Conservation (phyloP, 1,140 invertebrate species). For the Calephelis nemesis region DNA sequence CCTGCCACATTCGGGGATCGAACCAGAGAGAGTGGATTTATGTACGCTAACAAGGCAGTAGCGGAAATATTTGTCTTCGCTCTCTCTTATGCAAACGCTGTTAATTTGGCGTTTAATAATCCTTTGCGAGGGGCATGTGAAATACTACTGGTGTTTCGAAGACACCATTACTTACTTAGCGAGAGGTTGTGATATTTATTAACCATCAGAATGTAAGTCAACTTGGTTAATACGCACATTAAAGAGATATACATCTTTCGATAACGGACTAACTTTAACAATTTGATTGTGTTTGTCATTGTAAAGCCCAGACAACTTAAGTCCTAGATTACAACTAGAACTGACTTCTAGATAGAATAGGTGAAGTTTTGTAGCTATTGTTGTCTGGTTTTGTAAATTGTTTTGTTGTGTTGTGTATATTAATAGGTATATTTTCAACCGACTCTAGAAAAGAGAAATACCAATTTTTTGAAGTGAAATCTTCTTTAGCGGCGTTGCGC, state of each 20-base stretch:
- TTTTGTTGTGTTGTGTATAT: too few species aligned
- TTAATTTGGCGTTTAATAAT: constrained; percentile 36
- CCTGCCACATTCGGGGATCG: too few species aligned
- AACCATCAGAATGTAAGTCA: constrained; percentile 48
- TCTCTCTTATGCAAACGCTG: constrained; percentile 27
- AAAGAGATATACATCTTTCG: constrained; percentile 51
- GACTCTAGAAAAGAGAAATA: too few species aligned
- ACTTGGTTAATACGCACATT: constrained; percentile 51
- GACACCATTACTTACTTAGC: constrained; percentile 54
- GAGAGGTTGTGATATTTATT: constrained; percentile 60
- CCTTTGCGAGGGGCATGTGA: constrained; percentile 46
- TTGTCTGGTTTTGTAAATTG: too few species aligned
- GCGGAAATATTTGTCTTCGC: constrained; percentile 6
- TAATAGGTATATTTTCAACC: too few species aligned
- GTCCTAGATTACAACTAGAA: background rate
- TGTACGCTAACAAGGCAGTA: too few species aligned
- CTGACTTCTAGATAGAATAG: too few species aligned
- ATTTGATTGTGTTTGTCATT: constrained; percentile 16
- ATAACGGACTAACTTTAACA: constrained; percentile 41
- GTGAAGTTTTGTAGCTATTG: too few species aligned
- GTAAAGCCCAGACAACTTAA: background rate
- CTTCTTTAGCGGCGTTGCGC: too few species aligned
- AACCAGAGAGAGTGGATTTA: too few species aligned
- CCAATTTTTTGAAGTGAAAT: too few species aligned
- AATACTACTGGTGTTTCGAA: constrained; percentile 42